Evolutionary conservation across 2,797 vertebrate genomes (phyloP), one percentile per base, ranked within the genome.

Genomic region (Crax fasciolata): DNA sequence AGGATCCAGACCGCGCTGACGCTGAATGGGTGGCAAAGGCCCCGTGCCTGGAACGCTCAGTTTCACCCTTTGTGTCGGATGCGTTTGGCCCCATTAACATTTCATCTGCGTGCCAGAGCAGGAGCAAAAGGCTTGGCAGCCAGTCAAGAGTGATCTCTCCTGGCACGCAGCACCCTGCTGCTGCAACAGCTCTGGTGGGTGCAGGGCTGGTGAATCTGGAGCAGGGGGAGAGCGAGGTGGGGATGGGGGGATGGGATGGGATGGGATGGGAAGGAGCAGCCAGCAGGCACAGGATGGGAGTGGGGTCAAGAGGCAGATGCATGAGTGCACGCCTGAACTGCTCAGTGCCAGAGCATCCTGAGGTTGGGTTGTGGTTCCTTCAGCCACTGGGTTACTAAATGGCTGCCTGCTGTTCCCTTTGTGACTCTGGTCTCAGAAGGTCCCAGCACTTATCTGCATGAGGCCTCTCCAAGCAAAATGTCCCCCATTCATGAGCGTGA

Each of bases 41-140:
- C 85, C 61, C 0, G 7, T 86, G 87, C 72, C 87, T 94, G 84
- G 84, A 90, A 95, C 84, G 59, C 0, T 7, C 32, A 74, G 77
- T 76, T 93, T 94, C 89, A 93, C 85, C 89, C 66, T n/a, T 15
- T 11, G 44, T 89, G 78, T 94, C 87, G 92, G 89, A 88, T 24
- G 25, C 65, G 63, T 84, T 92, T 19, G 3, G 87, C 84, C 84
- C 70, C 35, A 92, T 93, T 94, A 94, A 96, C 91, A 90, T 93
- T 94, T 95, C 61, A 92, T 93, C 87, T 81, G n/a, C 0, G 3
- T 87, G 87, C 88, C 88, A 82, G 30, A 88, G 83, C 68, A 84
- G 92, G 76, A 86, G 68, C 41, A 75, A 61, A 41, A 89, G 86
- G 32, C 88, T 41, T 97, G 96, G 94, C 94, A 96, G 94, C 70